These are phyloP conservation scores for Hemiprocne comata DNA, from an alignment of 2,113 vertebrate genomes.

Conservation along the genomic window DNA sequence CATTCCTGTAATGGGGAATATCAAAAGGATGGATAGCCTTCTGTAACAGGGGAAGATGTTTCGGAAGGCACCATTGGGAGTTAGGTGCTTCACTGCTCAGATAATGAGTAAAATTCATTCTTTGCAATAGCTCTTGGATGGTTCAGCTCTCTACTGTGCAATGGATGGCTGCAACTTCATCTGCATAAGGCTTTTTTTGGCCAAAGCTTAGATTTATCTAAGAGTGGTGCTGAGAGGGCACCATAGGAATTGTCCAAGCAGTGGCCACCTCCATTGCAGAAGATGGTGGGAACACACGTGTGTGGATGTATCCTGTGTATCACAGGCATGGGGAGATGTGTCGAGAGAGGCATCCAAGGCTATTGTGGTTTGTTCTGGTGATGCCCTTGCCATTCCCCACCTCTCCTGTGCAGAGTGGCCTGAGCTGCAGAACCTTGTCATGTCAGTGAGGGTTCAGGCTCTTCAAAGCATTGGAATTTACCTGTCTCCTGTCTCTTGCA, in stretches of 20 bases:
- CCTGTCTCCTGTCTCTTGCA: not conserved
- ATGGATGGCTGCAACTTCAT: not conserved
- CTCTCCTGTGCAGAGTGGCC: not conserved
- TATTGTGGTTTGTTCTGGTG: not conserved
- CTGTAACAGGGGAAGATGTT: not conserved
- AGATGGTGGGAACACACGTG: not conserved
- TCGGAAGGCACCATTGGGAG: not conserved
- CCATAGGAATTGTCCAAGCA: not conserved
- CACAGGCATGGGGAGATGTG: fast-evolving
- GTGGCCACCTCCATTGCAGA: not conserved
- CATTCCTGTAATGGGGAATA: not conserved
- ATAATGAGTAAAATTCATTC: not conserved
- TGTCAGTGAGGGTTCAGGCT: fast-evolving
- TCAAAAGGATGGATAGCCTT: not conserved
- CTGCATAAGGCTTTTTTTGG: not conserved
- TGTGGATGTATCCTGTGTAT: not conserved
- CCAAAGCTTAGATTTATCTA: too few species aligned
- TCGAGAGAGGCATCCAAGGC: not conserved
- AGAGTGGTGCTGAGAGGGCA: not conserved
- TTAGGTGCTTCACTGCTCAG: not conserved
- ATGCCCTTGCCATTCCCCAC: not conserved
- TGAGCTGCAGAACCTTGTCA: not conserved
- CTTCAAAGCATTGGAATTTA: not conserved
- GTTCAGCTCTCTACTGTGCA: not conserved
- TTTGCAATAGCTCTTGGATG: not conserved